phyloP scores from a whole-genome alignment of 2,113 vertebrate genomes.

The Larimichthys polyactis region DNA sequence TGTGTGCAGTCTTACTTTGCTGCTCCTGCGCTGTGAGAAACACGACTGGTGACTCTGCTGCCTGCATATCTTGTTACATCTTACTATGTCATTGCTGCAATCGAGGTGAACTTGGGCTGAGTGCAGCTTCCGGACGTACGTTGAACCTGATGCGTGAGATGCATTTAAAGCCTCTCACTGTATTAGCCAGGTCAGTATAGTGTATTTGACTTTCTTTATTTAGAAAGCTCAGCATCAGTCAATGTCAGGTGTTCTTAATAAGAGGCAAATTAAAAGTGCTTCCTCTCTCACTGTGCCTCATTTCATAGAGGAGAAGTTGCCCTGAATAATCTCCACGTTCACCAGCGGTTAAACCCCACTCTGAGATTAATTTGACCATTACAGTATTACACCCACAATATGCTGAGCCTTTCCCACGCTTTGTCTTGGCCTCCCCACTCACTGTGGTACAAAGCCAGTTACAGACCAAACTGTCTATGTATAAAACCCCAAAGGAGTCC shows the following conservation, averaged over 20 bases:
- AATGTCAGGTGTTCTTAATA: neutral
- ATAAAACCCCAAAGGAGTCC: conserved; percentile 58
- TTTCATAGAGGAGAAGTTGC: conserved; percentile 4
- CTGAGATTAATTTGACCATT: conserved; percentile 57
- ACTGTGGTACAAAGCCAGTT: conserved; percentile 50
- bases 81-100: neutral
- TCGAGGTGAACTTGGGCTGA: conserved; percentile 14
- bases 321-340: conserved; percentile 23
- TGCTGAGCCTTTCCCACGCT: conserved; percentile 60
- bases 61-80: conserved; percentile 6
- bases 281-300: neutral
- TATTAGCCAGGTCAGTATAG: neutral
- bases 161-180: conserved; percentile 22
- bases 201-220: conserved; percentile 12
- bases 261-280: conserved; percentile 2
- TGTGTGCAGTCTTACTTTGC: neutral
- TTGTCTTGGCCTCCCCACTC: conserved; percentile 26
- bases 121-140: conserved; percentile 6
- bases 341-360: conserved; percentile 12
- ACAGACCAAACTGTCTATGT: conserved; percentile 36
- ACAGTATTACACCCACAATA: conserved; percentile 45
- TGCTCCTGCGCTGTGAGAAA: conserved; percentile 1
- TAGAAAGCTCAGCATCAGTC: conserved; percentile 1
- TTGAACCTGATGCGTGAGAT: conserved; percentile 43
- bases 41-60: neutral